Conservation (phyloP, 2,113 vertebrate species). For the Phainopepla nitens region DNA sequence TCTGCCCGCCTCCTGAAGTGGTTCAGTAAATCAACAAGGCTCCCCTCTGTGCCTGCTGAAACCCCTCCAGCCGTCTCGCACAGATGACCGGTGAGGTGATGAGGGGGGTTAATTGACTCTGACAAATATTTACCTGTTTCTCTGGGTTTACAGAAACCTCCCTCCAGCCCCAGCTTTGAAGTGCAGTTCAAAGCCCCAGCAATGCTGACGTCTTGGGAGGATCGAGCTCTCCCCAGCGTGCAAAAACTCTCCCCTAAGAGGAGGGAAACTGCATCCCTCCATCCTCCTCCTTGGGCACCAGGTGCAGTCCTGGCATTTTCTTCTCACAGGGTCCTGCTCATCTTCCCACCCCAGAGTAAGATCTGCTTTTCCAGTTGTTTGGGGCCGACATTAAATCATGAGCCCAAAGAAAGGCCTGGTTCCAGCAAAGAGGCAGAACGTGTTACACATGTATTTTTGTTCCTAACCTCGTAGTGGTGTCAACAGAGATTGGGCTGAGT, state of each 20-base stretch:
- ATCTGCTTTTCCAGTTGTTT: background rate
- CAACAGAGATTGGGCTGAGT: background rate
- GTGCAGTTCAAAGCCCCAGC: constrained; percentile 47
- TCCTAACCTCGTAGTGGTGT: background rate
- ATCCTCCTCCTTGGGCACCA: background rate
- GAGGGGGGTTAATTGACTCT: constrained; percentile 15
- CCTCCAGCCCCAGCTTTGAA: constrained; percentile 28
- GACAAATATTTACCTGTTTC: constrained; percentile 64
- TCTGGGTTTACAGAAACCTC: constrained; percentile 27
- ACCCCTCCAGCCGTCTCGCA: background rate
- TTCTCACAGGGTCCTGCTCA: background rate
- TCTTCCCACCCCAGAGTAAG: background rate
- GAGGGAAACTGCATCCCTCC: background rate
- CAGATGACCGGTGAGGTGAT: background rate
- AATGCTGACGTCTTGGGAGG: background rate
- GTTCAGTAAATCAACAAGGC: background rate
- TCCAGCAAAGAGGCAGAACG: background rate
- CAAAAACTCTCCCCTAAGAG: background rate
- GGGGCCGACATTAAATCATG: background rate
- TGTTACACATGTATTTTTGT: background rate
- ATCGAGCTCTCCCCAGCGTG: background rate
- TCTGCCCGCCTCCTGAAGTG: background rate
- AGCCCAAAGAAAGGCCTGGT: background rate
- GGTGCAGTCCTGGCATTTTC: background rate
- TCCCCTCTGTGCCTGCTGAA: background rate